Conservation (phyloP, 2,797 vertebrate genomes). For the Mormyrops attenuatus region DNA sequence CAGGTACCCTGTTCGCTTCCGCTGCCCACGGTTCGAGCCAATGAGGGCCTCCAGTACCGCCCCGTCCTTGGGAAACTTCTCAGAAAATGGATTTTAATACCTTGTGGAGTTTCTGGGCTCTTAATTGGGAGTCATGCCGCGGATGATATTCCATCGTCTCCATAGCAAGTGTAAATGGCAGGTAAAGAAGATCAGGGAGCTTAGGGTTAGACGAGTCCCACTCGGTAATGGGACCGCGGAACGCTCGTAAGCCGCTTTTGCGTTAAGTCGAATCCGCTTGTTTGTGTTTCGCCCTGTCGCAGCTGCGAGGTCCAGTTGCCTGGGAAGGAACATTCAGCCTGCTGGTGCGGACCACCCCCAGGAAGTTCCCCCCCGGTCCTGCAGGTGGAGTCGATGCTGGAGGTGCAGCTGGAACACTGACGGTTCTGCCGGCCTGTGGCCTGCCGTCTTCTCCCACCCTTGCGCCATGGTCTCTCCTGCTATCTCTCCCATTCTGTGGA, state of each 20-base stretch:
- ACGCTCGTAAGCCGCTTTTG: not conserved
- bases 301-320: constrained; percentile 27
- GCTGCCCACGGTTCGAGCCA: not conserved
- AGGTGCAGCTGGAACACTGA: constrained; percentile 14
- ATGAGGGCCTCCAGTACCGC: not conserved
- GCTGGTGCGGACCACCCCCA: constrained; percentile 34
- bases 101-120: not conserved
- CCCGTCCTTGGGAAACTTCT: not conserved
- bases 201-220: not conserved
- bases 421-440: not conserved
- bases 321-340: constrained; percentile 32
- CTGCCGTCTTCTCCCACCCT: not conserved
- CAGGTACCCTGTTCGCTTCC: not conserved
- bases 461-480: not conserved
- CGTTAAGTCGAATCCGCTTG: not conserved
- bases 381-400: constrained; percentile 12
- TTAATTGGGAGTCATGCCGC: not conserved
- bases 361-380: constrained; percentile 8
- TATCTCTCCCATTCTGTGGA: not conserved
- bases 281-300: not conserved
- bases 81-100: not conserved
- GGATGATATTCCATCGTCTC: not conserved
- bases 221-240: not conserved
- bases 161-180: not conserved
- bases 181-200: not conserved